Evolutionary conservation across 1,140 invertebrate genomes (phyloP), one percentile per base, ranked within the genome.

Genomic region (Eciton burchellii): DNA sequence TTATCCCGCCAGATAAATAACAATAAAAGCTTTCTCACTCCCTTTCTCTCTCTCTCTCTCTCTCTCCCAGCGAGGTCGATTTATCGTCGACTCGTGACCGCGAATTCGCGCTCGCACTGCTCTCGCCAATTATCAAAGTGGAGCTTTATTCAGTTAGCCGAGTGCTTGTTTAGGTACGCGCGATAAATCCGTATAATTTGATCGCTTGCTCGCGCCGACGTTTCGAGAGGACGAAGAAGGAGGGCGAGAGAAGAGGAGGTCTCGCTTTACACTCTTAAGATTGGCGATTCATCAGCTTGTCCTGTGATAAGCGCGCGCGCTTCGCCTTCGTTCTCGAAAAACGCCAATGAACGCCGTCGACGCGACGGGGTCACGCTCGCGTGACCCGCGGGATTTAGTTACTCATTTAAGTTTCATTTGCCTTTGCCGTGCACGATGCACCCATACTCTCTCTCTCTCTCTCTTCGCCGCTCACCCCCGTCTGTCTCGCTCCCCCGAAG

Each of bases 371-470:
- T 49, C 41, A 71, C 4, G 54, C 62, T 88, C 81, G 87, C 85
- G 87, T 88, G 87, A 86, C 52, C 59, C 52, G 62, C 19, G 81
- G 60, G 76, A 83, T 85, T 88, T 83, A 85, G 82, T 87, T 76
- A 87, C 79, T 85, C 87, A 85, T 87, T 88, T 88, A 87, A 88
- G 87, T 87, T 88, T 88, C 85, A 87, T 87, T 88, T 87, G 65
- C 63, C 79, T 87, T 85, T n/a, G n/a, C 47, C 83, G 83, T 81
- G 84, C 65, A 16, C 73, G 66, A 66, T 81, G 82, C 45, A 72
- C 14, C 62, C 35, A 52, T 24, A 16, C 35, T 43, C 26, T 70
- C 24, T 45, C 52, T 82, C 56, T 65, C n/a, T 83, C 47, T 26
- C 24, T 35, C 24, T 62, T 16, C 54, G 3, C 60, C 52, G 16